Conservation (phyloP, 2,113 vertebrate genomes). For the Echinops telfairi region DNA sequence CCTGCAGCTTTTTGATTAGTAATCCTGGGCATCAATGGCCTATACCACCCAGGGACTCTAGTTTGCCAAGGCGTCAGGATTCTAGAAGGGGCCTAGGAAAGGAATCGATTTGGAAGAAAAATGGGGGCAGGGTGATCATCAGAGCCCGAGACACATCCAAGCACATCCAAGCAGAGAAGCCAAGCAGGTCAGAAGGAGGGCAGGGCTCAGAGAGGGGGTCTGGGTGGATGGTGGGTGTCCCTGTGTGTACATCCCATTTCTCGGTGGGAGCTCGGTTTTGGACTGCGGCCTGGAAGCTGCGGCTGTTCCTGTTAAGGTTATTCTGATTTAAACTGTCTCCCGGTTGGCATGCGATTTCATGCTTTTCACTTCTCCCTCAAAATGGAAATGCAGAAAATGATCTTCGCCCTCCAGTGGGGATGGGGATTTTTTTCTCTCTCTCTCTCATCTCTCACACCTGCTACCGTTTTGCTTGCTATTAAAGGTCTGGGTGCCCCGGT, state of each 20-base stretch:
- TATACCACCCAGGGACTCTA: background rate
- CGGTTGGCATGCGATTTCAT: constrained; percentile 70
- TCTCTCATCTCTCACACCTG: constrained; percentile 67
- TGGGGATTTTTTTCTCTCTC: background rate
- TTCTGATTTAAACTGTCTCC: constrained; percentile 55
- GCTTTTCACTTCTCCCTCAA: constrained; percentile 74
- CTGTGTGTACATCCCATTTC: background rate
- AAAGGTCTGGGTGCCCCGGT: constrained; percentile 52
- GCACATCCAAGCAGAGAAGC: background rate
- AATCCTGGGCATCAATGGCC: background rate
- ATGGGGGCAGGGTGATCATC: background rate
- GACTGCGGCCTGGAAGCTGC: constrained; percentile 32
- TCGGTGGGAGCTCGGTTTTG: background rate
- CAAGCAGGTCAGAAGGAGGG: too few species aligned
- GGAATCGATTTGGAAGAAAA: background rate
- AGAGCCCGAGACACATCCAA: background rate
- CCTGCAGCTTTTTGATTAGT: background rate
- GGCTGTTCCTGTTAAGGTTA: constrained; percentile 61
- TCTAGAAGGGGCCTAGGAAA: background rate
- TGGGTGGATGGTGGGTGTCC: background rate
- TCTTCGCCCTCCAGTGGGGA: constrained; percentile 54
- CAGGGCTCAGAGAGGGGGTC: background rate
- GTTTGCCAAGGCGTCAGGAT: background rate
- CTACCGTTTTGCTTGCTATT: constrained; percentile 60
- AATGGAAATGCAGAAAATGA: constrained; percentile 76